A percentile compares a stretch with the other conserved stretches of the same genome.
phyloP scores from a whole-genome alignment of 2,888 invertebrate species.

The Clepsis dumicolana region DNA sequence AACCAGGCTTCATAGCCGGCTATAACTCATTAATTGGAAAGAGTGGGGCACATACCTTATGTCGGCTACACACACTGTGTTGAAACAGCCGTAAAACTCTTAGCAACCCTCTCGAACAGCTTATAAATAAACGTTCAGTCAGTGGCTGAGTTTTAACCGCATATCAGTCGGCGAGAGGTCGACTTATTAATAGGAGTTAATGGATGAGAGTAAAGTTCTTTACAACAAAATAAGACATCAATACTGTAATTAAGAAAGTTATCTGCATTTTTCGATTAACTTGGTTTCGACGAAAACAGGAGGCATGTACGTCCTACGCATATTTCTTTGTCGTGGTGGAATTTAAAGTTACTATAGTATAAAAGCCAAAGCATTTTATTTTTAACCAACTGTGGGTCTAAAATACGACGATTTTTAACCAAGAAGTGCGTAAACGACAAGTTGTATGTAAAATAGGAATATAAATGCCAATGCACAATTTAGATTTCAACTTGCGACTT shows the following conservation, averaged over 20 bases:
- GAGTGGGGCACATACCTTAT: background rate
- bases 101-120: conserved; percentile 22
- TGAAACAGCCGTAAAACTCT: background rate
- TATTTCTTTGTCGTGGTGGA: too few species aligned
- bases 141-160: conserved; percentile 25
- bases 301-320: too few species aligned
- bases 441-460: too few species aligned
- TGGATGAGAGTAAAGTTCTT: background rate
- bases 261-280: background rate
- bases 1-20: background rate
- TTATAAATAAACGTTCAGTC: conserved; percentile 38
- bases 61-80: background rate
- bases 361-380: too few species aligned
- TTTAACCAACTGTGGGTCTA: too few species aligned
- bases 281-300: background rate
- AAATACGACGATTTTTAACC: too few species aligned
- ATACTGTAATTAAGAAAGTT: background rate
- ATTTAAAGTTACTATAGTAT: too few species aligned
- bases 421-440: too few species aligned
- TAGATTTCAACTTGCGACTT: too few species aligned
- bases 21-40: background rate
- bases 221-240: background rate
- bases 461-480: too few species aligned
- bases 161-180: conserved; percentile 23
- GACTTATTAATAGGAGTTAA: conserved; percentile 23